A percentile compares a stretch with the other conserved stretches of the same genome.
These are phyloP conservation scores for Sapajus apella DNA, from an alignment of 2,113 vertebrate species.

Conservation along the genomic window DNA sequence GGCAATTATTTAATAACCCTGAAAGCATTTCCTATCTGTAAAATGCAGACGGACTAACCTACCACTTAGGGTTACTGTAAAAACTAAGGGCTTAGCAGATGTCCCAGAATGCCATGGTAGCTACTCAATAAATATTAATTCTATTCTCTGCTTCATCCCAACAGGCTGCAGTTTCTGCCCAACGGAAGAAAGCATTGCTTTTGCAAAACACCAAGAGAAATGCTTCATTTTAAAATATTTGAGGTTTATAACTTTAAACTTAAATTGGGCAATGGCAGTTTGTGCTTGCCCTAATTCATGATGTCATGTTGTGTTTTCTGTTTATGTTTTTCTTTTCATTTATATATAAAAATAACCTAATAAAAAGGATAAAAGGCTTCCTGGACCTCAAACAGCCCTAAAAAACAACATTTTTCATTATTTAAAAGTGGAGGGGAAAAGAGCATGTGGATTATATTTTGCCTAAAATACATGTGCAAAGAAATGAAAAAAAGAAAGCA, in stretches of 20 bases:
- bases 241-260: not conserved
- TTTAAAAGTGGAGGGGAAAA: slow-evolving; percentile 59
- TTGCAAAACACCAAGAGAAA: not conserved
- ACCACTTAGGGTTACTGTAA: not conserved
- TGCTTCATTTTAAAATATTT: not conserved
- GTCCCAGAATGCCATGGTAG: not conserved
- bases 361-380: slow-evolving; percentile 64
- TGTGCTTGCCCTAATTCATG: not conserved
- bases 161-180: not conserved
- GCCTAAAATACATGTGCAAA: slow-evolving; percentile 34
- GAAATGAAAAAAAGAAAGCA: slow-evolving; percentile 30
- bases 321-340: slow-evolving; percentile 42
- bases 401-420: slow-evolving; percentile 61
- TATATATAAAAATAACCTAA: slow-evolving; percentile 34
- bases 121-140: not conserved
- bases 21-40: not conserved
- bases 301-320: slow-evolving; percentile 28
- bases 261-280: not conserved
- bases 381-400: slow-evolving; percentile 49
- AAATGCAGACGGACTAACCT: not conserved
- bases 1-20: not conserved
- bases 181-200: not conserved
- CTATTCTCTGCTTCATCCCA: not conserved
- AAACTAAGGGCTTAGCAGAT: not conserved
- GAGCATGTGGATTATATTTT: slow-evolving; percentile 61